Conservation (phyloP, 2,888 invertebrate species). For the Ophonus ardosiacus region DNA sequence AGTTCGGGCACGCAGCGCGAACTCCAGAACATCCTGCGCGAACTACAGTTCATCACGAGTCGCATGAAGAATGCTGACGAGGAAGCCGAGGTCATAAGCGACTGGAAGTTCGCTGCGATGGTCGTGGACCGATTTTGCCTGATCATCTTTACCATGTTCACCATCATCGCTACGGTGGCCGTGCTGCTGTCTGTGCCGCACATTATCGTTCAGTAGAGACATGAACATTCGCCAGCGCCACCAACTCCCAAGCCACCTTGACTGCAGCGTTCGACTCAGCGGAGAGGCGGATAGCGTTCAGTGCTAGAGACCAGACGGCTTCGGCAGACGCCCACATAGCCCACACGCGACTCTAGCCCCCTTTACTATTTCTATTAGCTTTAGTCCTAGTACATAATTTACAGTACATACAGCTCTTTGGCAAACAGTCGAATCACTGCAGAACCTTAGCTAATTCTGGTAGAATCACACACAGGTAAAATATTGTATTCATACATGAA, state of each 20-base stretch:
- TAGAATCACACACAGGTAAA: slow-evolving; percentile 51
- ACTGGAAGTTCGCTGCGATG: slow-evolving; percentile 99
- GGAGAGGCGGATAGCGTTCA: slow-evolving; percentile 15
- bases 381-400: slow-evolving; percentile 45
- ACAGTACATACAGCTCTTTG: slow-evolving; percentile 37
- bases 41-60: slow-evolving; percentile 95
- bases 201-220: slow-evolving; percentile 91
- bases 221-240: not conserved
- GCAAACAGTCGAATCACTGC: slow-evolving; percentile 45
- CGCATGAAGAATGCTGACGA: slow-evolving; percentile 97
- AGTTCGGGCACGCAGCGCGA: slow-evolving; percentile 86
- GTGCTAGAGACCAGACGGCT: not conserved
- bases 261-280: not conserved
- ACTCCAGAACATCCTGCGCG: slow-evolving; percentile 92
- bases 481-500: slow-evolving; percentile 11
- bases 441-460: slow-evolving; percentile 56
- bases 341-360: slow-evolving; percentile 29
- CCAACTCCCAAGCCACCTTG: not conserved
- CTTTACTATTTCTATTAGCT: slow-evolving; percentile 49
- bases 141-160: slow-evolving; percentile 96
- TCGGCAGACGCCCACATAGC: not conserved
- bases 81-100: slow-evolving; percentile 94
- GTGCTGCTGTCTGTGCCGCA: slow-evolving; percentile 95
- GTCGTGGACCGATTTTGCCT: slow-evolving; percentile 98
- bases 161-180: slow-evolving; percentile 94